Evolutionary conservation across 1,140 invertebrate species (phyloP), one percentile per base, ranked within the genome.

Genomic region (Cephus cinctus): DNA sequence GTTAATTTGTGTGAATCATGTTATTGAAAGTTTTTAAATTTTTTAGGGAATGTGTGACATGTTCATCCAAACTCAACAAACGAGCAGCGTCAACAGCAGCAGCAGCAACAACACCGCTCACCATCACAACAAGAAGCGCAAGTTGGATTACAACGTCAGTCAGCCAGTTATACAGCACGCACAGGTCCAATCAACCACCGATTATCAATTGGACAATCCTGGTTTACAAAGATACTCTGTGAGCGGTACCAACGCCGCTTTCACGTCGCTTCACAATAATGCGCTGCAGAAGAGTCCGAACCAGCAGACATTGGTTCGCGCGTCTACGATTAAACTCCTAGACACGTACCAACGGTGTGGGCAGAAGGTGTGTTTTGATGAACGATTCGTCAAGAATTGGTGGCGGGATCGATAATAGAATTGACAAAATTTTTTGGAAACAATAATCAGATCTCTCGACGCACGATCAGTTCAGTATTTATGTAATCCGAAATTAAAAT

Each of bases 281-380:
- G 69, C 67, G 61, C 66, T 73, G 57, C 75, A 76, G 48, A 77
- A 76, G 64, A 80, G 75, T 72, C 77, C 76, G 59, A 77, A 68
- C 64, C 76, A 79, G 63, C 82, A 85, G 63, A 83, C 81, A 62
- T 80, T 83, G 69, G 81, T 86, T 58, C 79, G 84, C 60, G 81
- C 84, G 56, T 86, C 84, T 46, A 85, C 85, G 54, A 86, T 86
- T 67, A 87, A 87, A 76, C 76, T 86, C 56, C 70, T 87, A 80
- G 86, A 87, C 65, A 82, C 82, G 52, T 85, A 86, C 67, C 83
- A 86, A 58, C 82, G 84, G 65, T 83, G 82, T 69, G 82, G 83
- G 66, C 82, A 84, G 68, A 83, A 86, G 80, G 83, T 85, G 77
- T 54, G 45, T 48, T n/a, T n/a, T n/a, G n/a, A n/a, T n/a, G n/a